Conservation (phyloP, 2,113 vertebrate genomes). For the Theristicus caerulescens region DNA sequence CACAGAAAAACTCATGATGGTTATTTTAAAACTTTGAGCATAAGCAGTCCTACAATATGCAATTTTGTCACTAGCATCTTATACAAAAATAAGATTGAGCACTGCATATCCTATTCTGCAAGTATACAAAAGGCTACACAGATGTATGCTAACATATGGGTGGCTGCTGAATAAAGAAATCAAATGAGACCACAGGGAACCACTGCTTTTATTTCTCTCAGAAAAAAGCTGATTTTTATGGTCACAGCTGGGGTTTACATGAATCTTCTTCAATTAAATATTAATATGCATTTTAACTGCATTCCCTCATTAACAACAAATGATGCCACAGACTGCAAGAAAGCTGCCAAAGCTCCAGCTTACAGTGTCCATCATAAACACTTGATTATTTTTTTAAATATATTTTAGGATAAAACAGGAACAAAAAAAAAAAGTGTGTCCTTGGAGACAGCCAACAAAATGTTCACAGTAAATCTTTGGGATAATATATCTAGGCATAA, state of each 20-base stretch:
- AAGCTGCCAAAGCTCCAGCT: not conserved
- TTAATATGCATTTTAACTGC: not conserved
- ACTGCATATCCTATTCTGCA: not conserved
- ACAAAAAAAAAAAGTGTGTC: not conserved
- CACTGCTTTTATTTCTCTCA: constrained; percentile 24
- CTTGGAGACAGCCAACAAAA: not conserved
- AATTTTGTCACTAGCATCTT: not conserved
- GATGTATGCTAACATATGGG: not conserved
- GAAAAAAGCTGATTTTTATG: not conserved
- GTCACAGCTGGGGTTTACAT: constrained; percentile 25
- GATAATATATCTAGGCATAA: not conserved
- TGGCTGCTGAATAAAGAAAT: constrained; percentile 53
- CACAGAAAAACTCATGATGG: not conserved
- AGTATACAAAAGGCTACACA: constrained; percentile 34
- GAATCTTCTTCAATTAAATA: constrained; percentile 61
- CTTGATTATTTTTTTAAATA: not conserved
- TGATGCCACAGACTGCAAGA: not conserved
- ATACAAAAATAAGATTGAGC: not conserved
- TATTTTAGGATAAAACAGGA: not conserved
- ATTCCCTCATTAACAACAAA: constrained; percentile 41
- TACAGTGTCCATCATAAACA: not conserved
- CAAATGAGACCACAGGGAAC: not conserved
- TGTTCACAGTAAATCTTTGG: not conserved
- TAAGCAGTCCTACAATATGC: not conserved
- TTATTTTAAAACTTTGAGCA: constrained; percentile 37